These are phyloP conservation scores for Sphinx pinastri DNA, from an alignment of 2,888 invertebrate genomes.

Conservation along the genomic window DNA sequence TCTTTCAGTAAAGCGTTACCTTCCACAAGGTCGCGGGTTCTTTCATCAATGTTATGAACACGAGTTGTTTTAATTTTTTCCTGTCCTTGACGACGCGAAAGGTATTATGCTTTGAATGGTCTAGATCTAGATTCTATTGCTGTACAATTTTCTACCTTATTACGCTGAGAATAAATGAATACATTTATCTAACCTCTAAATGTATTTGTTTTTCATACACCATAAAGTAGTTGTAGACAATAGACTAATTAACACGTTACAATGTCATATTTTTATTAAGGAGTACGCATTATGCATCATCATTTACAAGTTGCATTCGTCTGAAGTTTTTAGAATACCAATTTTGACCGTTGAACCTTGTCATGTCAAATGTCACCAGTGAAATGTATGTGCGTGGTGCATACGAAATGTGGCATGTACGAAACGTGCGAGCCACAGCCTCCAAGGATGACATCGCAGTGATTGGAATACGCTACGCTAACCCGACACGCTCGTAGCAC, in stretches of 20 bases:
- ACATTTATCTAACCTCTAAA: background rate
- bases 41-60: no score
- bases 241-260: no score
- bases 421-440: slow-evolving; percentile 24
- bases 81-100: no score
- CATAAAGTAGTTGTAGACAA: no score
- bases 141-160: no score
- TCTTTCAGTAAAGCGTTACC: no score
- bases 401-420: slow-evolving; percentile 55
- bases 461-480: slow-evolving; percentile 51
- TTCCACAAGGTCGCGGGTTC: no score
- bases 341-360: slow-evolving; percentile 52
- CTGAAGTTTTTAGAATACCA: slow-evolving; percentile 36
- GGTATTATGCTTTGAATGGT: no score
- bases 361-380: slow-evolving; percentile 60
- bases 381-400: slow-evolving; percentile 58
- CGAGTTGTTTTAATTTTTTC: no score
- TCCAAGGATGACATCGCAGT: slow-evolving; percentile 66
- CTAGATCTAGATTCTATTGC: no score
- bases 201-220: background rate
- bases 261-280: background rate
- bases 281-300: background rate
- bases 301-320: background rate
- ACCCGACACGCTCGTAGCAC: background rate
- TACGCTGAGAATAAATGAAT: no score